A percentile compares a stretch with the other conserved stretches of the same genome.
Evolutionary conservation across 1,140 invertebrate genomes (phyloP).

Genomic region (Drosophila ironensis): DNA sequence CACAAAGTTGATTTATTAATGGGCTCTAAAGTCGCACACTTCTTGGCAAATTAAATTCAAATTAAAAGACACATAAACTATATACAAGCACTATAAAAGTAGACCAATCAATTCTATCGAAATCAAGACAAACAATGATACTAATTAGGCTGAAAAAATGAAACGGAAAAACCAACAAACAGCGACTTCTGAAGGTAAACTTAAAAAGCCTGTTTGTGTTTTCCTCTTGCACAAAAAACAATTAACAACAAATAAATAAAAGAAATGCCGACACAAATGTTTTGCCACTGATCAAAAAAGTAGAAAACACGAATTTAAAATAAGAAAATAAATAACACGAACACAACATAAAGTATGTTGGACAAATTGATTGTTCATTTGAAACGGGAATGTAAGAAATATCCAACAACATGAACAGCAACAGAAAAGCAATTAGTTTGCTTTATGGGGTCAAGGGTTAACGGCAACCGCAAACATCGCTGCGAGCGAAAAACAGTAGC

Average conservation of each 20-base stretch:
- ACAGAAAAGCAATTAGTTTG: constrained; percentile 50
- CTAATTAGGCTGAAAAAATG: constrained; percentile 21
- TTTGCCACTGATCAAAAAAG: constrained; percentile 15
- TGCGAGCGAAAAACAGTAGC: constrained; percentile 14
- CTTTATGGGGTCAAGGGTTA: constrained; percentile 54
- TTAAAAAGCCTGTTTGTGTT: constrained; percentile 39
- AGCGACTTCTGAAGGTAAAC: constrained; percentile 6
- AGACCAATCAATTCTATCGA: constrained; percentile 11
- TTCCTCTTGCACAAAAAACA: constrained; percentile 1
- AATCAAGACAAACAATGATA: constrained; percentile 17
- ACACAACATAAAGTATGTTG: constrained; percentile 23
- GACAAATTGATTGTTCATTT: constrained; percentile 60
- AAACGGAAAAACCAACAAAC: constrained; percentile 5
- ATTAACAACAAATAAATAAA: constrained; percentile 19
- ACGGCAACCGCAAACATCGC: not conserved
- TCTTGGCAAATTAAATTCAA: constrained; percentile 29
- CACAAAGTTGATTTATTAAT: constrained; percentile 44
- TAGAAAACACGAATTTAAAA: constrained; percentile 11
- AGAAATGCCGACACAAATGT: constrained; percentile 49
- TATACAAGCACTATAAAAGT: constrained; percentile 11
- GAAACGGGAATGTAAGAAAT: not conserved
- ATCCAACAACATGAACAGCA: not conserved
- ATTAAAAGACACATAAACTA: constrained; percentile 24
- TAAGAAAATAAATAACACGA: not conserved
- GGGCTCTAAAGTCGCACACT: constrained; percentile 18